Conservation (phyloP, 1,140 invertebrate species). For the Ericerus pela region DNA sequence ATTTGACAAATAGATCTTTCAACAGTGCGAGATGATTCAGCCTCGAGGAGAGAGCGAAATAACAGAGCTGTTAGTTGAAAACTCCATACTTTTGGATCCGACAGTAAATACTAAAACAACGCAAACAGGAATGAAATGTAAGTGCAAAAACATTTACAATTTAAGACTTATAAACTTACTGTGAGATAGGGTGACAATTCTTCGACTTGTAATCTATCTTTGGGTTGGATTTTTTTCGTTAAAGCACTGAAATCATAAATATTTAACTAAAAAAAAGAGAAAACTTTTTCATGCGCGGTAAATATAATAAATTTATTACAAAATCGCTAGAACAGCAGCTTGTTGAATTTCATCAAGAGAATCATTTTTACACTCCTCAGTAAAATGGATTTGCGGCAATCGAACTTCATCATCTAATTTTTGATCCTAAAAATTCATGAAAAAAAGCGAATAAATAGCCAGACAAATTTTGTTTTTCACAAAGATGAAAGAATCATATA, state of each 20-base stretch:
- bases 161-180: constrained; percentile 33
- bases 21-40: constrained; percentile 55
- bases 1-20: constrained; percentile 71
- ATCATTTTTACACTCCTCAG: constrained; percentile 37
- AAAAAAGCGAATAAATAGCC: background rate
- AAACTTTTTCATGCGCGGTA: background rate
- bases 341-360: constrained; percentile 59
- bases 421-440: constrained; percentile 35
- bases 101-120: constrained; percentile 29
- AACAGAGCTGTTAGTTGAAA: constrained; percentile 33
- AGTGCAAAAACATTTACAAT: constrained; percentile 10
- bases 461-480: constrained; percentile 9
- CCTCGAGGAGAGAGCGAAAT: constrained; percentile 42
- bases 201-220: constrained; percentile 59
- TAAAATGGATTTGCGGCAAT: constrained; percentile 58
- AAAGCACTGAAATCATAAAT: constrained; percentile 36
- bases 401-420: constrained; percentile 69
- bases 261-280: constrained; percentile 15
- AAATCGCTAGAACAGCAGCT: constrained; percentile 51
- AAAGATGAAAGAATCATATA: background rate
- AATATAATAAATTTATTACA: constrained; percentile 36
- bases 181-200: constrained; percentile 64
- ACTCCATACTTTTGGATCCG: constrained; percentile 33
- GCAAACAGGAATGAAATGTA: background rate
- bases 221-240: constrained; percentile 52